A percentile compares a stretch with the other conserved stretches of the same genome.
Conservation (phyloP, 2,113 vertebrate genomes). For the Apus apus region DNA sequence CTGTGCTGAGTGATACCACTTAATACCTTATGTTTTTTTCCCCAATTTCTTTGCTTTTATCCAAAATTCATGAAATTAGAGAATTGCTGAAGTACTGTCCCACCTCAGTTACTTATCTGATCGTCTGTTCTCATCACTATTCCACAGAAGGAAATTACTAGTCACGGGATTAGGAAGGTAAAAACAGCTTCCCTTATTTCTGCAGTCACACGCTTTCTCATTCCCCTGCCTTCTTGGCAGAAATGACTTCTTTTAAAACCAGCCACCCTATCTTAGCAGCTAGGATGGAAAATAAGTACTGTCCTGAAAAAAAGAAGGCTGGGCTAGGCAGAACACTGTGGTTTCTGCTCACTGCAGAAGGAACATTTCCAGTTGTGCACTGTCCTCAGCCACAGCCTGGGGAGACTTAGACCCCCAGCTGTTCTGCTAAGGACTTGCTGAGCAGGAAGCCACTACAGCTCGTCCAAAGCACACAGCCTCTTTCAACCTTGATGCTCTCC, state of each 20-base stretch:
- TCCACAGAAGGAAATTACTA: neutral
- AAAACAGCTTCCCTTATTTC: slow-evolving; percentile 2
- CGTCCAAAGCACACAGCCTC: neutral
- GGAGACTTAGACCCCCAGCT: neutral
- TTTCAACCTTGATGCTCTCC: neutral
- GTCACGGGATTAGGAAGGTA: neutral
- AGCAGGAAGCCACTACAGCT: neutral
- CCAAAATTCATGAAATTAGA: neutral
- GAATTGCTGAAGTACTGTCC: neutral
- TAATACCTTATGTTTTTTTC: neutral
- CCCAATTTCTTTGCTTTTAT: neutral
- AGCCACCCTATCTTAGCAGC: neutral
- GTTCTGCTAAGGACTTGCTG: neutral
- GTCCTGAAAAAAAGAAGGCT: neutral
- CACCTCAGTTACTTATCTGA: neutral
- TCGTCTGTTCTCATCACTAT: neutral
- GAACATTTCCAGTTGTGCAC: neutral
- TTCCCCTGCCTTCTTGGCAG: neutral
- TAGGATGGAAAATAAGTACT: neutral
- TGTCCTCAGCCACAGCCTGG: neutral
- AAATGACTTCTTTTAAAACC: neutral
- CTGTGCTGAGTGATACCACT: neutral
- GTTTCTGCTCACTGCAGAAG: neutral
- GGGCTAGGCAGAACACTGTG: neutral
- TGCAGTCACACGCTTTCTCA: neutral